phyloP scores from a whole-genome alignment of 2,113 vertebrate species.

The Elephantulus edwardii region DNA sequence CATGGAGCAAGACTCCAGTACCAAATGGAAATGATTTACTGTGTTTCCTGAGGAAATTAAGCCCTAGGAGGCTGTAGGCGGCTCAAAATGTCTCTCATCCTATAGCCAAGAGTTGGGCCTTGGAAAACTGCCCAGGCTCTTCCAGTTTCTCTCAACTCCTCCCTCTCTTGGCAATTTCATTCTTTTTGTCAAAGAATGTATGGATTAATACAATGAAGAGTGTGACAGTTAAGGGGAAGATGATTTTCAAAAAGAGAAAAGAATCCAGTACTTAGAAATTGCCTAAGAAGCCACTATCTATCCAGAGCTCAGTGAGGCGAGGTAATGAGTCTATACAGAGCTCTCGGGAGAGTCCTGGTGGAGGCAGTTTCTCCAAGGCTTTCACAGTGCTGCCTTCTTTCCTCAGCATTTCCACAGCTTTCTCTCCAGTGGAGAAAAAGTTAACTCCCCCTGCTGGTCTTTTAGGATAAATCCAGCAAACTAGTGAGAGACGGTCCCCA shows the following conservation, averaged over 20 bases:
- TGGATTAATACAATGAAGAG: not conserved
- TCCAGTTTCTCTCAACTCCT: not conserved
- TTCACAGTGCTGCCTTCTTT: not conserved
- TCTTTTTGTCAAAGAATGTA: not conserved
- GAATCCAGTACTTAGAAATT: not conserved
- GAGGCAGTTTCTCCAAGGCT: not conserved
- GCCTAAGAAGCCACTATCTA: not conserved
- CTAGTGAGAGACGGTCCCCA: not conserved
- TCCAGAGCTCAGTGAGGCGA: not conserved
- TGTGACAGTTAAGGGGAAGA: not conserved
- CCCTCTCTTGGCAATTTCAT: not conserved
- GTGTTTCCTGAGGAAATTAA: not conserved
- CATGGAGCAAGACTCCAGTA: not conserved
- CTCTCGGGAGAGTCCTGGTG: not conserved
- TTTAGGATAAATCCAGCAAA: not conserved
- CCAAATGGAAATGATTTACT: not conserved
- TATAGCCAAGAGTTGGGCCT: not conserved
- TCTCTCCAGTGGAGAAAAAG: not conserved
- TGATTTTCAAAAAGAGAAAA: not conserved
- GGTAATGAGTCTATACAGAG: not conserved
- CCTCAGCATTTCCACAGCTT: not conserved
- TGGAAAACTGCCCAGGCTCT: not conserved
- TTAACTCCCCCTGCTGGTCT: slow-evolving; percentile 46
- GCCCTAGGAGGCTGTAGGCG: not conserved
- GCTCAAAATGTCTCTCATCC: not conserved